Conservation (phyloP, 2,888 invertebrate genomes). For the Pollenia griseotomentosa region DNA sequence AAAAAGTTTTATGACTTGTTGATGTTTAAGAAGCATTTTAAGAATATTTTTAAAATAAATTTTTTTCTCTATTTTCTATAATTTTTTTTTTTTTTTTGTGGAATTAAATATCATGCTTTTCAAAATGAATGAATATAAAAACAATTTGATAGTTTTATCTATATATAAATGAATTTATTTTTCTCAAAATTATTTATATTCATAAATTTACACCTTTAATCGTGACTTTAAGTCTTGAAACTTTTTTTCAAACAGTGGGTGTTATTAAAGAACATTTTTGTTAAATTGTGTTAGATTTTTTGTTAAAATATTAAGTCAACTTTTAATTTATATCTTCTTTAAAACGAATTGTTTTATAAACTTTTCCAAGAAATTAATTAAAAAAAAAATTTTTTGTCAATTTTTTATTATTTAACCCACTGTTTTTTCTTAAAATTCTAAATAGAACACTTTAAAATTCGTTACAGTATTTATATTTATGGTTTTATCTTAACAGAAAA, state of each 20-base stretch:
- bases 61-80: background rate
- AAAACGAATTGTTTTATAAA: background rate
- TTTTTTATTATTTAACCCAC: background rate
- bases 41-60: background rate
- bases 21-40: slow-evolving; percentile 41
- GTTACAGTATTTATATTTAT: slow-evolving; percentile 6
- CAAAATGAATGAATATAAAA: slow-evolving; percentile 10
- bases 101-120: slow-evolving; percentile 28
- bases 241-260: background rate
- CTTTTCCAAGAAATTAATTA: background rate
- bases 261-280: background rate
- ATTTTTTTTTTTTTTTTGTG: slow-evolving; percentile 15
- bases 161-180: background rate
- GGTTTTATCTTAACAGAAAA: background rate
- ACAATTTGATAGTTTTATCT: background rate
- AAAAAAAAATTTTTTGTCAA: background rate
- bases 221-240: slow-evolving; percentile 38
- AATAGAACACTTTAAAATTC: background rate
- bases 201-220: slow-evolving; percentile 62
- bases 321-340: no score
- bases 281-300: background rate
- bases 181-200: slow-evolving; percentile 8
- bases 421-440: background rate
- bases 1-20: slow-evolving; percentile 47
- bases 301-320: no score